Evolutionary conservation across 2,888 invertebrate species (phyloP), one percentile per base, ranked within the genome.

Genomic region (Agapostemon virescens): DNA sequence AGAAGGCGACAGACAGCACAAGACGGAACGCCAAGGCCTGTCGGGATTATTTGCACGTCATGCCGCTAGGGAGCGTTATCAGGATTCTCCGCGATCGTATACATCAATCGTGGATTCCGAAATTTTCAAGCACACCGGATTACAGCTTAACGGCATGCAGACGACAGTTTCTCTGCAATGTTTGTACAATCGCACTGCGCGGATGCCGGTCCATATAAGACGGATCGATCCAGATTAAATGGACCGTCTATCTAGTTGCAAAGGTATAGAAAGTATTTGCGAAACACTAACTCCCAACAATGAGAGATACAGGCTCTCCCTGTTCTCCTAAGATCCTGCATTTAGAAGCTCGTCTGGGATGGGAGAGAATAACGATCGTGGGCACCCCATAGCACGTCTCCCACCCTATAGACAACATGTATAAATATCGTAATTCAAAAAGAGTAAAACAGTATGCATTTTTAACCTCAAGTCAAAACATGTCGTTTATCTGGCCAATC

Each of bases 31-130:
- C 74, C 71, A 75, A 76, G 79, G 66, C 40, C 64, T 76, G 74
- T 38, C 69, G 75, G 77, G 77, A 86, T 86, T 86, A 86, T 86
- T 86, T 84, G 86, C 85, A 81, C 85, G 77, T 79, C 74, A 42
- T 77, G 70, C 74, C 66, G 72, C n/a, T 63, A 70, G 67, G 71
- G 66, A 75, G 79, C 81, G 83, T 80, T 76, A 72, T 81, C 69
- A 73, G 45, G 66, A 85, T 67, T 77, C 67, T 76, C 72, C 58
- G 69, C 70, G 70, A 86, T 71, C 79, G 74, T 68, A 74, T 66
- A 76, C 75, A 55, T 81, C 81, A 70, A 81, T 84, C 81, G 77
- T n/a, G 40, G 52, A 74, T 70, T 84, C 77, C 68, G 67, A 74
- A 74, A 82, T 77, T 71, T 68, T 45, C 2, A 5, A 11, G 20